Percentiles rank a stretch among this genome's conserved stretches.
Evolutionary conservation across 1,140 invertebrate species (phyloP).

Genomic region (Plectrocnemia conspersa): DNA sequence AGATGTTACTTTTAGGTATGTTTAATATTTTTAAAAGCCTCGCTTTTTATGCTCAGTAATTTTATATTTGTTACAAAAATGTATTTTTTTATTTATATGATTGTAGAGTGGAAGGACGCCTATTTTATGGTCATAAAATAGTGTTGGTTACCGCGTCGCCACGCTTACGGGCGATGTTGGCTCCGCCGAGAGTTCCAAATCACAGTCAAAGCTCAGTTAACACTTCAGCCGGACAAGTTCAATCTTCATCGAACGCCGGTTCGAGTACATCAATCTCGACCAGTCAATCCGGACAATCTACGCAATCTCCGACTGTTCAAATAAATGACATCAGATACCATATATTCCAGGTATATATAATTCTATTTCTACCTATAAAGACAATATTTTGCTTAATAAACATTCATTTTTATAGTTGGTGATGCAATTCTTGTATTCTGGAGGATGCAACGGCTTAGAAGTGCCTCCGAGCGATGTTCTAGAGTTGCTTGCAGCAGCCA

Average conservation of each 20-base stretch:
- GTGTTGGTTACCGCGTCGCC: slow-evolving; percentile 86
- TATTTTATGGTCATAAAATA: slow-evolving; percentile 94
- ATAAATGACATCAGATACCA: slow-evolving; percentile 91
- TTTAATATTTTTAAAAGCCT: slow-evolving; percentile 1
- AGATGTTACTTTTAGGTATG: slow-evolving; percentile 77
- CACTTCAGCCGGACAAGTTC: slow-evolving; percentile 46
- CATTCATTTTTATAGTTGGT: slow-evolving; percentile 65
- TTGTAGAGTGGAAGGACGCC: slow-evolving; percentile 73
- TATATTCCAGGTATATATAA: slow-evolving; percentile 71
- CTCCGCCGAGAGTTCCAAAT: slow-evolving; percentile 39
- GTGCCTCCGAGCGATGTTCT: slow-evolving; percentile 76
- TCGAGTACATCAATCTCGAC: slow-evolving; percentile 34
- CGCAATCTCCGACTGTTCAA: slow-evolving; percentile 71
- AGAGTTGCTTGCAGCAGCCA: slow-evolving; percentile 85
- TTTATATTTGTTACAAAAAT: slow-evolving; percentile 1
- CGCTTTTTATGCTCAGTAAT: neutral
- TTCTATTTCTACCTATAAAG: neutral
- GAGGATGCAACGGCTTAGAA: slow-evolving; percentile 71
- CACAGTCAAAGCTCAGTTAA: slow-evolving; percentile 17
- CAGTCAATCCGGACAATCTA: slow-evolving; percentile 24
- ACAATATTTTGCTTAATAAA: slow-evolving; percentile 9
- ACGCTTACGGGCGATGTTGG: slow-evolving; percentile 80
- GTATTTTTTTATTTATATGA: slow-evolving; percentile 7
- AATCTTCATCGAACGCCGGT: slow-evolving; percentile 65
- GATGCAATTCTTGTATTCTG: slow-evolving; percentile 90